Conservation (phyloP, 1,140 invertebrate species). For the Metaphire vulgaris region DNA sequence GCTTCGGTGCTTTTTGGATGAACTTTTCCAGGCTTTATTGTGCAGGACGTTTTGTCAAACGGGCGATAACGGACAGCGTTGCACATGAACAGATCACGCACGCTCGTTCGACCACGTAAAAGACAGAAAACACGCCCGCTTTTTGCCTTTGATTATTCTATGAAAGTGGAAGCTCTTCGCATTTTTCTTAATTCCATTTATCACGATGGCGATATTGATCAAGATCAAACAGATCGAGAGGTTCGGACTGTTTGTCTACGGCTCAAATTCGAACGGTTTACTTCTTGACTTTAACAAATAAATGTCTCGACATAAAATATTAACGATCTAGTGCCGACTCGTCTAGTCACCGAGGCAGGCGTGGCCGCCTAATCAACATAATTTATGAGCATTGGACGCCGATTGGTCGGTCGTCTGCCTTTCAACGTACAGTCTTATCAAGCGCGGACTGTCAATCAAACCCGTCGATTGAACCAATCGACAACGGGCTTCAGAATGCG, state of each 20-base stretch:
- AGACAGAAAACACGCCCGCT: no score
- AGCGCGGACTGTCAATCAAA: neutral
- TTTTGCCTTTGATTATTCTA: no score
- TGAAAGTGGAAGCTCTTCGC: no score
- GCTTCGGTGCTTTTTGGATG: no score
- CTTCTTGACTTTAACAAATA: neutral
- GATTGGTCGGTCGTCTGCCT: neutral
- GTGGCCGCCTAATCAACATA: neutral
- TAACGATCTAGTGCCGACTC: neutral
- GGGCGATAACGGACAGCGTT: no score
- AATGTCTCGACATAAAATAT: neutral
- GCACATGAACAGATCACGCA: no score
- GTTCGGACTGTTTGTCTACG: neutral
- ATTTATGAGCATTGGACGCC: neutral
- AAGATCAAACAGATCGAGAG: neutral
- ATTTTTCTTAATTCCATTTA: neutral
- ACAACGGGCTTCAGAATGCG: neutral
- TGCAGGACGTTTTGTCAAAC: no score
- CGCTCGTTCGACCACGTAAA: no score
- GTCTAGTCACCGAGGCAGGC: neutral
- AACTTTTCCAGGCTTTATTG: no score
- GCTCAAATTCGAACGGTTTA: neutral
- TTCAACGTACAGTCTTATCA: neutral
- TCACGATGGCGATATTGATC: neutral
- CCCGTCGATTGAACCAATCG: neutral